These are phyloP conservation scores for Allophyes oxyacanthae DNA, from an alignment of 2,888 invertebrate species.

Conservation along the genomic window DNA sequence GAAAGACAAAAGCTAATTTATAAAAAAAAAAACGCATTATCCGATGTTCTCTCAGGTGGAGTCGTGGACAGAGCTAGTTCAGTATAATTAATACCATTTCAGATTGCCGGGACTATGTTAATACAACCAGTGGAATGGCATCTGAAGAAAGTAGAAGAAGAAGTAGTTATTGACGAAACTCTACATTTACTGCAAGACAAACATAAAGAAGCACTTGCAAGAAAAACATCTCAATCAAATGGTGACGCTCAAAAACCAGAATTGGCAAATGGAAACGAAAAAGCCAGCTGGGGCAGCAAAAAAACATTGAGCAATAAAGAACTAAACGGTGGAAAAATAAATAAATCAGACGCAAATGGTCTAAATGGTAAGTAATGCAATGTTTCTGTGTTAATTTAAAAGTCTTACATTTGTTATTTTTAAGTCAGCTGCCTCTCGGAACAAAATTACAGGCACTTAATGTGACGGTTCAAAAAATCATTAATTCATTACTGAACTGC, in stretches of 20 bases:
- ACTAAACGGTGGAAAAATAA: conserved; percentile 58
- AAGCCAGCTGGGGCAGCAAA: conserved; percentile 45
- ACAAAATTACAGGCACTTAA: background rate
- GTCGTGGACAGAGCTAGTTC: no score
- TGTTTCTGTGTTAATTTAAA: conserved; percentile 37
- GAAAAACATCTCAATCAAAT: conserved; percentile 68
- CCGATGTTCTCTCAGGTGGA: no score
- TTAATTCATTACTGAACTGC: background rate
- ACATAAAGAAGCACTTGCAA: conserved; percentile 68
- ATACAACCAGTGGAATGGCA: conserved; percentile 90
- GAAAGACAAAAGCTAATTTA: no score
- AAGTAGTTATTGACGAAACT: conserved; percentile 77
- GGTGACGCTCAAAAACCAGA: conserved; percentile 57
- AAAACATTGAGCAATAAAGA: conserved; percentile 70
- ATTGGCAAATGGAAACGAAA: conserved; percentile 55
- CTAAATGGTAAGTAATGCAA: conserved; percentile 64
- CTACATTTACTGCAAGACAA: conserved; percentile 73
- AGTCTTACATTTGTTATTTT: conserved; percentile 16
- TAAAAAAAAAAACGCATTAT: no score
- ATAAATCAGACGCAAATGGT: conserved; percentile 61
- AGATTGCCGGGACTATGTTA: conserved; percentile 89
- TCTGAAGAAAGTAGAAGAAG: conserved; percentile 80
- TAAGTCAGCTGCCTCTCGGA: conserved; percentile 2
- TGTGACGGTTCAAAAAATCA: conserved; percentile 2
- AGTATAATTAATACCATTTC: conserved; percentile 27